Evolutionary conservation across 2,113 vertebrate species (phyloP).

Genomic region (Vidua macroura): DNA sequence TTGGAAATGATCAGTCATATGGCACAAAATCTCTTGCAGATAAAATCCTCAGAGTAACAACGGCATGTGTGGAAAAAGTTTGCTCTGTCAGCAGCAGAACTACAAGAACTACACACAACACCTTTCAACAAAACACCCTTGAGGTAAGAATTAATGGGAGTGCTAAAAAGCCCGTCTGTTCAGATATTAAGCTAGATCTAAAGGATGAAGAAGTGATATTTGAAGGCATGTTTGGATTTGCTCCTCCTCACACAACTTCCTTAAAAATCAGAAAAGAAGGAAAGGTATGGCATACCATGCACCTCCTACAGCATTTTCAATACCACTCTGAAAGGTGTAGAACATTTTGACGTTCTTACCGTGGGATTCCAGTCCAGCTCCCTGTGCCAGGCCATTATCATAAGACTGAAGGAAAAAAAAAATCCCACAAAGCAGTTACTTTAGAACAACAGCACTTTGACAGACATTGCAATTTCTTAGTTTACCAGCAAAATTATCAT

Average conservation of each 20-base stretch:
- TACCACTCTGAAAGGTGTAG: not conserved
- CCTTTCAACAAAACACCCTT: not conserved
- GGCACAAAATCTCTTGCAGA: not conserved
- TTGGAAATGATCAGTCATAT: not conserved
- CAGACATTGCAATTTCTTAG: not conserved
- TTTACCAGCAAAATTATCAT: not conserved
- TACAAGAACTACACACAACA: not conserved
- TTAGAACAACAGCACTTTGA: not conserved
- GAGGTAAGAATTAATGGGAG: not conserved
- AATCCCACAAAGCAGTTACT: not conserved
- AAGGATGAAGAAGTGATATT: not conserved
- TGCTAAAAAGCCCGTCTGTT: not conserved
- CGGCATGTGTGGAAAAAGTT: not conserved
- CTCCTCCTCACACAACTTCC: not conserved
- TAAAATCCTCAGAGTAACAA: not conserved
- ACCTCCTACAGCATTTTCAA: not conserved
- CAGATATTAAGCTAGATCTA: not conserved
- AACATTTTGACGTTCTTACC: slow-evolving; percentile 79
- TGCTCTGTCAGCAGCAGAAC: not conserved
- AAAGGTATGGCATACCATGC: not conserved
- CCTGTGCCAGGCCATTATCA: slow-evolving; percentile 93
- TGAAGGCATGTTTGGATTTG: not conserved
- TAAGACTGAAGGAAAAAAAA: slow-evolving; percentile 83
- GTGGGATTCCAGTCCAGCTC: slow-evolving; percentile 94
- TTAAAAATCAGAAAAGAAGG: not conserved